These are phyloP conservation scores for Temnothorax unifasciatus DNA, from an alignment of 2,888 invertebrate genomes.

Conservation along the genomic window DNA sequence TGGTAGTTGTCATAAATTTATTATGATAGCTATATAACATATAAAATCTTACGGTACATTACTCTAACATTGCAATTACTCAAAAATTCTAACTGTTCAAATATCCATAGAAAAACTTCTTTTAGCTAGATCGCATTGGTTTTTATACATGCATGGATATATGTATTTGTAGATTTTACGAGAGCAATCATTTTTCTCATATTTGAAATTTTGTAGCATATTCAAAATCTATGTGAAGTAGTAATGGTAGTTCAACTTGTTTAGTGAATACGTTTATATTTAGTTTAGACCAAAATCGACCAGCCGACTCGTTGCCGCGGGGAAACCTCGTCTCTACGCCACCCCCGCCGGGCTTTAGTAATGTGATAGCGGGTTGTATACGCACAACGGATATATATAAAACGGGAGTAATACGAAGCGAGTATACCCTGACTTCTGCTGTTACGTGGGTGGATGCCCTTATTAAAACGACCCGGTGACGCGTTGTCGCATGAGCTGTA, in stretches of 20 bases:
- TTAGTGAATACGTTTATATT: neutral
- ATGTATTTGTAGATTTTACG: neutral
- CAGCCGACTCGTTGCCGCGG: conserved; percentile 56
- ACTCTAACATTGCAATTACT: neutral
- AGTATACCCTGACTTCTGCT: conserved; percentile 49
- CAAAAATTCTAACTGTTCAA: neutral
- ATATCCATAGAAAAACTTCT: neutral
- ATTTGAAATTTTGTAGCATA: neutral
- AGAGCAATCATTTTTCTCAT: neutral
- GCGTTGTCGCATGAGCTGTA: conserved; percentile 30
- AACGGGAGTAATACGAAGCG: conserved; percentile 66
- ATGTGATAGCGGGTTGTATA: conserved; percentile 62
- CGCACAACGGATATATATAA: conserved; percentile 61
- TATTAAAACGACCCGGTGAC: conserved; percentile 54
- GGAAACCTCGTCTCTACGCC: conserved; percentile 18
- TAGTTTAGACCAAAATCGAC: conserved; percentile 28
- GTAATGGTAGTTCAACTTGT: neutral
- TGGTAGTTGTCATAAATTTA: neutral
- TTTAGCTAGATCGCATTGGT: neutral
- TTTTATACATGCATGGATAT: neutral
- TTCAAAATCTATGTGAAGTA: neutral
- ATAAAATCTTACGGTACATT: neutral
- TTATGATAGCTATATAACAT: neutral
- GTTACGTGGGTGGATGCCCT: conserved; percentile 45
- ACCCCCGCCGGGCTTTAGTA: conserved; percentile 57